These are phyloP conservation scores for Periplaneta americana DNA, from an alignment of 1,140 invertebrate genomes.

Conservation along the genomic window DNA sequence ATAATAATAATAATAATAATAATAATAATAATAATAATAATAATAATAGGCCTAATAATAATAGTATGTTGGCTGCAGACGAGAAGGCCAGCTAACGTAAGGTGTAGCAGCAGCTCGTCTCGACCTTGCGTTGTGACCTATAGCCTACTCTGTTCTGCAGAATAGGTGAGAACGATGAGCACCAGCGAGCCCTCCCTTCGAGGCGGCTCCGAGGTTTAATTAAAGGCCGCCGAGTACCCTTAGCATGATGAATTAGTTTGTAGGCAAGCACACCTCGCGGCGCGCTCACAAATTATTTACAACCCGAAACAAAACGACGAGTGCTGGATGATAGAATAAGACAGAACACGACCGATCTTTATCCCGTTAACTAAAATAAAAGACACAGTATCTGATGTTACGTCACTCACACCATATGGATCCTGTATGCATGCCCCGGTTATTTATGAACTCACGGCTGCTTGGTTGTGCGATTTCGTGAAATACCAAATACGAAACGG, in stretches of 20 bases:
- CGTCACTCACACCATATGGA: neutral
- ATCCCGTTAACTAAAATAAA: neutral
- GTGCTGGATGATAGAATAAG: neutral
- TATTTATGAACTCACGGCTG: no score
- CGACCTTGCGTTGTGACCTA: no score
- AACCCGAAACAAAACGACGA: neutral
- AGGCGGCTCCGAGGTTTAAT: conserved; percentile 11
- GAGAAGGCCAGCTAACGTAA: no score
- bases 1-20: no score
- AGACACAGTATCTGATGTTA: neutral
- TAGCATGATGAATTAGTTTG: conserved; percentile 17
- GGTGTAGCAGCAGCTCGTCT: no score
- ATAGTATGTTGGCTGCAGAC: no score
- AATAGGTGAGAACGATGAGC: neutral
- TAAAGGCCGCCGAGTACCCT: conserved; percentile 7
- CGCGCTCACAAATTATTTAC: conserved; percentile 14
- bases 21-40: no score
- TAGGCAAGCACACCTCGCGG: neutral
- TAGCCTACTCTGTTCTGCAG: no score
- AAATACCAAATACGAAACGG: no score
- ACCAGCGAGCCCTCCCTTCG: neutral
- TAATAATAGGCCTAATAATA: no score
- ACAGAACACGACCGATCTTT: neutral
- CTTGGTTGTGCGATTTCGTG: no score
- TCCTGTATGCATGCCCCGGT: no score